phyloP scores from a whole-genome alignment of 2,797 vertebrate genomes.

The Chelonia mydas region DNA sequence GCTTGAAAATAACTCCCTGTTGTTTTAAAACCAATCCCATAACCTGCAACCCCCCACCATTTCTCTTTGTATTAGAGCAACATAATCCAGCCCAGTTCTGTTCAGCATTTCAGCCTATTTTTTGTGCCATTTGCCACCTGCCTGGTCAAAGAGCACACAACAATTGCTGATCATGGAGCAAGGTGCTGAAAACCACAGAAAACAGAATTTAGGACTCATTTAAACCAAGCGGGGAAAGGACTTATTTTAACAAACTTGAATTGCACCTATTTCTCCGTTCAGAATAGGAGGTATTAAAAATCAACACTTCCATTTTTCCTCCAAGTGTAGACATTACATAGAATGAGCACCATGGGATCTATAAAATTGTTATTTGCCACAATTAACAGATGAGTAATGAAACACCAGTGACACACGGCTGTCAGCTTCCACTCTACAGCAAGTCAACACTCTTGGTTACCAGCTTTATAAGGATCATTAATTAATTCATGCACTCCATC shows the following conservation, averaged over 20 bases:
- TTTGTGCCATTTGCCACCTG: not conserved
- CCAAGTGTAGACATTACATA: not conserved
- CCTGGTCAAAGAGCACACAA: not conserved
- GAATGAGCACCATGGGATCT: slow-evolving; percentile 5
- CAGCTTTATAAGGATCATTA: not conserved
- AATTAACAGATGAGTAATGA: slow-evolving; percentile 67
- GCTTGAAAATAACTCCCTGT: fast-evolving
- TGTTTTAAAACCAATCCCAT: not conserved
- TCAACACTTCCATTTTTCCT: not conserved
- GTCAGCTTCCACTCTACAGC: not conserved
- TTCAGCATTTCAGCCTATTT: not conserved
- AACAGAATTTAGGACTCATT: not conserved
- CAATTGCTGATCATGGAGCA: not conserved
- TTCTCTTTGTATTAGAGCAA: fast-evolving
- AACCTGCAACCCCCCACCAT: not conserved
- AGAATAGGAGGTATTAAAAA: not conserved
- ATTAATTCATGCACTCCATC: not conserved
- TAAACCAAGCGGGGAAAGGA: not conserved
- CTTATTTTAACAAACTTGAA: not conserved
- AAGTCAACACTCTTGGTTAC: not conserved
- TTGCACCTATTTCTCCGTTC: not conserved
- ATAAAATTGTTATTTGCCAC: slow-evolving; percentile 60
- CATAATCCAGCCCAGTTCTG: not conserved
- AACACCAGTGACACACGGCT: not conserved
- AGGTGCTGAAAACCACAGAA: fast-evolving